Conservation (phyloP, 2,113 vertebrate genomes). For the Scalopus aquaticus region DNA sequence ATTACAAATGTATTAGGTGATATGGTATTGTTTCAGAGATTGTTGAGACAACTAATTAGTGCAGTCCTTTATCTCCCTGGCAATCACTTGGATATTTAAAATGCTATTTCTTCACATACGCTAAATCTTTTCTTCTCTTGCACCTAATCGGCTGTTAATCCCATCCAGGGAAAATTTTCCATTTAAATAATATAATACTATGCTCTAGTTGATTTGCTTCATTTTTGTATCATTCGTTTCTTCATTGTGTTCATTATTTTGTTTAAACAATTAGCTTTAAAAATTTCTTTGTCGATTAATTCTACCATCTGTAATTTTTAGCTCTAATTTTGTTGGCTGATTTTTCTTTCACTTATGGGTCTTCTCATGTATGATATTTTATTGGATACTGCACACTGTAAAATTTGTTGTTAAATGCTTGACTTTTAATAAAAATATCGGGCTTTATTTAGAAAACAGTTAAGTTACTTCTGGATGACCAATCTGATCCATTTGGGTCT, state of each 20-base stretch:
- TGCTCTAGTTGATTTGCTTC: not conserved
- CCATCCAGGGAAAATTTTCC: not conserved
- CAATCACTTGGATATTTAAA: not conserved
- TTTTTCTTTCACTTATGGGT: not conserved
- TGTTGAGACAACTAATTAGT: not conserved
- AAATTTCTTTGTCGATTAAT: not conserved
- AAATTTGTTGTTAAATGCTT: slow-evolving; percentile 4
- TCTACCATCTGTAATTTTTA: not conserved
- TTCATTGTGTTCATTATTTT: not conserved
- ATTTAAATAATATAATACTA: not conserved
- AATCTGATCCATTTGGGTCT: not conserved
- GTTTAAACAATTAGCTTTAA: not conserved
- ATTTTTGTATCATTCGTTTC: not conserved
- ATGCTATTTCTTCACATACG: not conserved
- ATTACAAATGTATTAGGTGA: not conserved
- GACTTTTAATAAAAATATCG: not conserved
- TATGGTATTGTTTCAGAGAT: not conserved
- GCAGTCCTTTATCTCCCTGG: not conserved
- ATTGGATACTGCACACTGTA: not conserved
- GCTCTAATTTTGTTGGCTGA: not conserved
- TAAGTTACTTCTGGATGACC: not conserved
- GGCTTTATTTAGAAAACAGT: not conserved
- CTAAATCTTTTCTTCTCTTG: not conserved
- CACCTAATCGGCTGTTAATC: not conserved
- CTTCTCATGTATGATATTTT: not conserved